Percentiles rank a stretch among this genome's conserved stretches.
Evolutionary conservation across 2,113 vertebrate species (phyloP).

Genomic region (Pomatostomus ruficeps): DNA sequence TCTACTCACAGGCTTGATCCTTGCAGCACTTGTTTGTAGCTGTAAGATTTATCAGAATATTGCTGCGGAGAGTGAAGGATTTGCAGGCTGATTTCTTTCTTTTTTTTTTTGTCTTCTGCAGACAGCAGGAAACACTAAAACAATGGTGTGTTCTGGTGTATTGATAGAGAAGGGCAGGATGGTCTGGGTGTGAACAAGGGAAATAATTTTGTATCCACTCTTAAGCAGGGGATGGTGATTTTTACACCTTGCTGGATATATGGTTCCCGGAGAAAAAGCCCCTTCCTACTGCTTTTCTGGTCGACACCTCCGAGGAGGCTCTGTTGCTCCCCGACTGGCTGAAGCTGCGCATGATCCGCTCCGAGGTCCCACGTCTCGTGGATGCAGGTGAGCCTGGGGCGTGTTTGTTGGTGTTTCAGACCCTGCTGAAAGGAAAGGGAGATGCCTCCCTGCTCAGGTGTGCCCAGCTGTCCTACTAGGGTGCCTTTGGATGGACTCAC

Average conservation of each 20-base stretch:
- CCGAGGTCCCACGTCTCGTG: constrained; percentile 90
- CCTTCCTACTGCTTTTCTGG: constrained; percentile 93
- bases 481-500: neutral
- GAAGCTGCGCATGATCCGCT: constrained; percentile 96
- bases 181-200: neutral
- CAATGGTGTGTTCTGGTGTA: neutral
- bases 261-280: constrained; percentile 98
- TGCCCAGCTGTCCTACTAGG: neutral
- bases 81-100: neutral
- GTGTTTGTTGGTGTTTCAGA: neutral
- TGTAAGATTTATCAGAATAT: neutral
- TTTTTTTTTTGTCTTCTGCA: neutral
- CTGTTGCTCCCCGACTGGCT: constrained; percentile 95
- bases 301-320: constrained; percentile 96
- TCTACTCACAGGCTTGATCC: neutral
- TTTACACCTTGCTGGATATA: constrained; percentile 86
- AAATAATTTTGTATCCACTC: neutral
- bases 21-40: neutral
- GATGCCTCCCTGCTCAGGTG: neutral
- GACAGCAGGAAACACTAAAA: neutral
- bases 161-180: neutral
- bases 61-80: neutral
- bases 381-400: constrained; percentile 81
- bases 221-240: constrained; percentile 83
- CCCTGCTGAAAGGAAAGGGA: neutral